Percentiles rank a stretch among this genome's conserved stretches.
Conservation (phyloP, 2,797 vertebrate species). For the Decapterus maruadsi region DNA sequence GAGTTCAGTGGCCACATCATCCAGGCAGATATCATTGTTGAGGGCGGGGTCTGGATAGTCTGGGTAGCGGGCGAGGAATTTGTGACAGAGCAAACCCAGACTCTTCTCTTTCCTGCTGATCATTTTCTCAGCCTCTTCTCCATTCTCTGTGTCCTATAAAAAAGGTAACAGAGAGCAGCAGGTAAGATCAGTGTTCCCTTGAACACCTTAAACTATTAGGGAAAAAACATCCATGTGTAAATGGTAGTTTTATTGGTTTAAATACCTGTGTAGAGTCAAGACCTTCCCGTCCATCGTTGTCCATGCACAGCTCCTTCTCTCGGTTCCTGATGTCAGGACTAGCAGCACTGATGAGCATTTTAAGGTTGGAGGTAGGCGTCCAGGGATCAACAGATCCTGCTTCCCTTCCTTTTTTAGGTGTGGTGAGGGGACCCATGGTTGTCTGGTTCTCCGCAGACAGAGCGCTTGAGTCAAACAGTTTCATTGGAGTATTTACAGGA, state of each 20-base stretch:
- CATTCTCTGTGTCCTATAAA: constrained; percentile 87
- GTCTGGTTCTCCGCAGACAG: constrained; percentile 71
- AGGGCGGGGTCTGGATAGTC: constrained; percentile 88
- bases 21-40: constrained; percentile 93
- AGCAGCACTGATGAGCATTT: constrained; percentile 96
- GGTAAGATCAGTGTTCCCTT: neutral
- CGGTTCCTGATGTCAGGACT: constrained; percentile 96
- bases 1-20: constrained; percentile 94
- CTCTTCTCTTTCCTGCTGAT: constrained; percentile 96
- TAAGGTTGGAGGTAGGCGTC: constrained; percentile 97
- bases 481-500: constrained; percentile 80
- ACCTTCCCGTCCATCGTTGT: constrained; percentile 72
- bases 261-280: constrained; percentile 84
- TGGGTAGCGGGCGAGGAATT: constrained; percentile 94
- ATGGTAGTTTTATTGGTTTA: no score
- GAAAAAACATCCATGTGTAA: no score
- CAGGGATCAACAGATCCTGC: constrained; percentile 90
- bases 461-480: constrained; percentile 61
- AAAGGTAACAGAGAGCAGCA: neutral
- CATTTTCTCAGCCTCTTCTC: constrained; percentile 93
- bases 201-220: neutral
- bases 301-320: constrained; percentile 87
- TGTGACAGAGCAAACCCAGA: constrained; percentile 94
- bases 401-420: constrained; percentile 91
- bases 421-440: constrained; percentile 87